Percentiles rank a stretch among this genome's conserved stretches.
Evolutionary conservation across 2,797 vertebrate genomes (phyloP).

Genomic region (Galaxias olidus): DNA sequence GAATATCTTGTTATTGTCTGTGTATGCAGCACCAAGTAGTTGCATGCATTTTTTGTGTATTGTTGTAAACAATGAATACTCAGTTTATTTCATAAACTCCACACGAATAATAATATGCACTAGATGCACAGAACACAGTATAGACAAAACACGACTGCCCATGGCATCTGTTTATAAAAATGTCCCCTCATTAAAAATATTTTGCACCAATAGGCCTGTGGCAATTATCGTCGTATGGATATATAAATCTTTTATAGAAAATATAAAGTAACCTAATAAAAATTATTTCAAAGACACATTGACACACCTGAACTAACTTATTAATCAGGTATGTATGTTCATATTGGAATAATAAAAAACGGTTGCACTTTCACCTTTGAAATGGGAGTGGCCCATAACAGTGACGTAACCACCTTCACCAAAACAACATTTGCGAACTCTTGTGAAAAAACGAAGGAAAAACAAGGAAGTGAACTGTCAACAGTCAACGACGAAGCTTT

Average conservation of each 20-base stretch:
- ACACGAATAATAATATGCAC: no score
- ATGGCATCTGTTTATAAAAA: no score
- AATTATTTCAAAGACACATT: no score
- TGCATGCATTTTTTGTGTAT: conserved; percentile 63
- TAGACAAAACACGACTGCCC: background rate
- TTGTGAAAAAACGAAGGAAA: conserved; percentile 51
- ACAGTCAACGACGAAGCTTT: conserved; percentile 60
- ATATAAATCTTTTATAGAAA: no score
- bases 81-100: no score
- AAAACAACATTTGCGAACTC: conserved; percentile 61
- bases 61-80: conserved; percentile 15
- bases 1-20: conserved; percentile 50
- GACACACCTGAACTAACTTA: no score
- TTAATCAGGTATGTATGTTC: no score
- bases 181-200: no score
- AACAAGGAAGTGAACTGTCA: conserved; percentile 83
- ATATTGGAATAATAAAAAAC: background rate
- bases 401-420: conserved; percentile 75
- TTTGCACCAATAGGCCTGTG: no score
- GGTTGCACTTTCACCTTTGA: conserved; percentile 13
- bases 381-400: conserved; percentile 35
- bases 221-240: no score
- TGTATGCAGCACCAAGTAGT: conserved; percentile 53
- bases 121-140: no score
- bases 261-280: no score